These are phyloP conservation scores for Microplitis demolitor DNA, from an alignment of 1,140 invertebrate genomes.

Conservation along the genomic window DNA sequence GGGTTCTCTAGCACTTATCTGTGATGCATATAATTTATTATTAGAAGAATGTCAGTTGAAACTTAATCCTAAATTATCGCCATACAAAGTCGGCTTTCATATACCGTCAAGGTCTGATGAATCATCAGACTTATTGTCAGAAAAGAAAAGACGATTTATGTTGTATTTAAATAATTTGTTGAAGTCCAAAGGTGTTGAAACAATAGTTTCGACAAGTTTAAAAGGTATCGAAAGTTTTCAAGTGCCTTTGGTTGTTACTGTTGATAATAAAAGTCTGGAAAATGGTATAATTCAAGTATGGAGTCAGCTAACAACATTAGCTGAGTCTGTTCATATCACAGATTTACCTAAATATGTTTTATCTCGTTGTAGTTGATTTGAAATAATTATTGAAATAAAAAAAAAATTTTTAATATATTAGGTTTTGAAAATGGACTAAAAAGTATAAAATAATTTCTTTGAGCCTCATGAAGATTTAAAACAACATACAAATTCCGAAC, in stretches of 20 bases:
- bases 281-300: slow-evolving; percentile 75
- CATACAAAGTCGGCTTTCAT: slow-evolving; percentile 73
- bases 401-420: too few species aligned
- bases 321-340: slow-evolving; percentile 62
- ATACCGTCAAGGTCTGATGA: slow-evolving; percentile 24
- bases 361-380: slow-evolving; percentile 14
- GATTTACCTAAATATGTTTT: slow-evolving; percentile 57
- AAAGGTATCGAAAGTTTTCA: slow-evolving; percentile 53
- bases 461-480: too few species aligned
- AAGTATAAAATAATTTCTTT: too few species aligned
- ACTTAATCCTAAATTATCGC: slow-evolving; percentile 74
- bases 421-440: too few species aligned
- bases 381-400: background rate
- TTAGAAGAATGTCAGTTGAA: slow-evolving; percentile 51
- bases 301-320: slow-evolving; percentile 73
- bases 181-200: slow-evolving; percentile 48
- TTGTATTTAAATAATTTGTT: slow-evolving; percentile 56
- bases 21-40: slow-evolving; percentile 64
- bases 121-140: slow-evolving; percentile 33
- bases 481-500: too few species aligned
- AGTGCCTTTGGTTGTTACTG: slow-evolving; percentile 72
- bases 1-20: slow-evolving; percentile 66
- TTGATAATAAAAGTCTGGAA: slow-evolving; percentile 69
- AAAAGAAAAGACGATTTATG: slow-evolving; percentile 47
- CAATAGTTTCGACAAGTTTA: slow-evolving; percentile 42